These are phyloP conservation scores for Platanista minor DNA, from an alignment of 2,113 vertebrate species.

Conservation along the genomic window DNA sequence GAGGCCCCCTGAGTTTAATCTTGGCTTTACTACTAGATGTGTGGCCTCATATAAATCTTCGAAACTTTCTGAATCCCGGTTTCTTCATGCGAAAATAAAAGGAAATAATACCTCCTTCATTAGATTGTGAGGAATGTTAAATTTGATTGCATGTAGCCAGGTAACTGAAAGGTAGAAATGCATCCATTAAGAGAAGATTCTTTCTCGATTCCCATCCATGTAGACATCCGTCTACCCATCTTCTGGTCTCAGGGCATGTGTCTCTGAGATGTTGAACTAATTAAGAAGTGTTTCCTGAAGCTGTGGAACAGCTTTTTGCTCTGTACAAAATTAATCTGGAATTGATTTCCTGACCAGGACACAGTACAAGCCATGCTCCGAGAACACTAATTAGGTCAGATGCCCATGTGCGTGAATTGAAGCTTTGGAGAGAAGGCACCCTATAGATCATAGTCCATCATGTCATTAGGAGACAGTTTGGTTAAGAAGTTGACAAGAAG, in stretches of 20 bases:
- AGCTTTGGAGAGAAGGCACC: neutral
- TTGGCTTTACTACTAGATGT: neutral
- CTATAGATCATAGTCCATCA: rapidly evolving
- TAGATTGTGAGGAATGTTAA: neutral
- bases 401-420: neutral
- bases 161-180: neutral
- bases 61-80: neutral
- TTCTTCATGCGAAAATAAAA: neutral
- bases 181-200: neutral
- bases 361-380: neutral
- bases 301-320: neutral
- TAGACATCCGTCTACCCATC: neutral
- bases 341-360: neutral
- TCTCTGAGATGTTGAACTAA: neutral
- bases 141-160: neutral
- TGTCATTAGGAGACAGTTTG: neutral
- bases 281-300: neutral
- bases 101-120: neutral
- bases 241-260: neutral
- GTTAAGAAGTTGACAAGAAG: neutral
- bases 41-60: neutral
- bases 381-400: neutral
- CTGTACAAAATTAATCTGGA: neutral
- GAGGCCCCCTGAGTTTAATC: neutral
- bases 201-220: neutral